These are phyloP conservation scores for Halcyon chelicuti DNA, from an alignment of 2,797 vertebrate genomes.

Conservation along the genomic window DNA sequence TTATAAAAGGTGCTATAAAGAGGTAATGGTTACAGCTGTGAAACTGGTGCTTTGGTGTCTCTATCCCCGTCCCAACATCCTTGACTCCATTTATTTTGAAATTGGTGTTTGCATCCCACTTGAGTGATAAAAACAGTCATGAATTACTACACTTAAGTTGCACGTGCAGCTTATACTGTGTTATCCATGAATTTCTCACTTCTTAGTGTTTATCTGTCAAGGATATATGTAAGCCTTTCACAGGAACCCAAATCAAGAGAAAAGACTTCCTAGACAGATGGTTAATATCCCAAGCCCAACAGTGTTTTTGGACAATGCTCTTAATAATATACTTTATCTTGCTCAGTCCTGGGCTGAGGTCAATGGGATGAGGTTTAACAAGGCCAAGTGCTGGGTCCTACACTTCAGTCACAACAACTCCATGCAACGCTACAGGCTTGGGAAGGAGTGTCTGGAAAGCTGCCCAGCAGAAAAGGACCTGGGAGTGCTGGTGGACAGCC, in stretches of 20 bases:
- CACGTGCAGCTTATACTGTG: background rate
- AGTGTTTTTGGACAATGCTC: background rate
- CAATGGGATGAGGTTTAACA: too few relatives aligned
- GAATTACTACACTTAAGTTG: background rate
- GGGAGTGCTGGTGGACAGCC: too few relatives aligned
- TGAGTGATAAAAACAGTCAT: background rate
- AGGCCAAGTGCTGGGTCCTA: too few relatives aligned
- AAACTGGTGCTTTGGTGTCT: background rate
- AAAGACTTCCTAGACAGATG: background rate
- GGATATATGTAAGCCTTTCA: background rate
- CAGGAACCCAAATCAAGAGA: background rate
- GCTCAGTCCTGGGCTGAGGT: background rate
- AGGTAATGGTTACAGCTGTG: background rate
- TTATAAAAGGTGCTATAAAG: background rate
- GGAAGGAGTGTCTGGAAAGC: too few relatives aligned
- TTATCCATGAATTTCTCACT: background rate
- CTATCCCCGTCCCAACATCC: background rate
- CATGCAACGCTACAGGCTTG: too few relatives aligned
- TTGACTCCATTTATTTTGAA: background rate
- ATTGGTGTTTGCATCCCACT: background rate
- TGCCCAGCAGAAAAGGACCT: too few relatives aligned
- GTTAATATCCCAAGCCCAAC: rapidly evolving
- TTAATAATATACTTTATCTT: background rate
- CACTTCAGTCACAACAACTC: too few relatives aligned
- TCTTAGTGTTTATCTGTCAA: background rate